A percentile compares a stretch with the other conserved stretches of the same genome.
Conservation (phyloP, 2,797 vertebrate genomes). For the Adelosebastes latens region DNA sequence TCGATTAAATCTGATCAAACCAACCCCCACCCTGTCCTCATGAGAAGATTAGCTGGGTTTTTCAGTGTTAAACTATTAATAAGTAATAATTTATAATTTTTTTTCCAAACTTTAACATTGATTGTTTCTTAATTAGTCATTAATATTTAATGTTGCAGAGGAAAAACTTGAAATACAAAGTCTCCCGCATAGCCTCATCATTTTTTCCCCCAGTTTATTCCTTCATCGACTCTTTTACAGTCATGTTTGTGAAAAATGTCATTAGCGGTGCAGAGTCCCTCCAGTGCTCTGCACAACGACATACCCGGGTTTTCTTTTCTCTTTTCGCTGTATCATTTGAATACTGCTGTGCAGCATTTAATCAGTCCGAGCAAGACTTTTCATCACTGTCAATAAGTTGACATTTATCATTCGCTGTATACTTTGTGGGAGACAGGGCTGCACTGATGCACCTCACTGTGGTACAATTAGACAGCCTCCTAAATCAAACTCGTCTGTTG, state of each 20-base stretch:
- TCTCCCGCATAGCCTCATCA: neutral
- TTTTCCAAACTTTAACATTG: neutral
- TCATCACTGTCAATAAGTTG: conserved; percentile 36
- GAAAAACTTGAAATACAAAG: neutral
- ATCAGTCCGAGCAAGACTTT: conserved; percentile 32
- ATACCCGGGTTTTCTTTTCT: neutral
- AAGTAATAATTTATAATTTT: neutral
- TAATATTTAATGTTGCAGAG: neutral
- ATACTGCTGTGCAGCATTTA: conserved; percentile 24
- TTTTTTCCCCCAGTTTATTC: neutral
- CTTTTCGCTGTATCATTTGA: neutral
- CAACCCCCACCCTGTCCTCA: neutral
- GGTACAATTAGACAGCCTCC: conserved; percentile 32
- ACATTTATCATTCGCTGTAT: conserved; percentile 35
- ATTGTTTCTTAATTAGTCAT: neutral
- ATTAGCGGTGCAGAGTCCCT: conserved; percentile 10
- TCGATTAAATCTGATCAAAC: neutral
- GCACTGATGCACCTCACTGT: conserved; percentile 22
- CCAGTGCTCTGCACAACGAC: neutral
- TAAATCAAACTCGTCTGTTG: conserved; percentile 1
- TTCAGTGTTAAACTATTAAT: neutral
- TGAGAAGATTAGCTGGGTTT: neutral
- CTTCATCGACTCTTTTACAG: neutral
- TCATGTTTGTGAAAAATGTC: neutral
- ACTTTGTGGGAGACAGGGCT: conserved; percentile 3